A percentile compares a stretch with the other conserved stretches of the same genome.
Evolutionary conservation across 2,888 invertebrate species (phyloP).

Genomic region (Dryomyza anilis): DNA sequence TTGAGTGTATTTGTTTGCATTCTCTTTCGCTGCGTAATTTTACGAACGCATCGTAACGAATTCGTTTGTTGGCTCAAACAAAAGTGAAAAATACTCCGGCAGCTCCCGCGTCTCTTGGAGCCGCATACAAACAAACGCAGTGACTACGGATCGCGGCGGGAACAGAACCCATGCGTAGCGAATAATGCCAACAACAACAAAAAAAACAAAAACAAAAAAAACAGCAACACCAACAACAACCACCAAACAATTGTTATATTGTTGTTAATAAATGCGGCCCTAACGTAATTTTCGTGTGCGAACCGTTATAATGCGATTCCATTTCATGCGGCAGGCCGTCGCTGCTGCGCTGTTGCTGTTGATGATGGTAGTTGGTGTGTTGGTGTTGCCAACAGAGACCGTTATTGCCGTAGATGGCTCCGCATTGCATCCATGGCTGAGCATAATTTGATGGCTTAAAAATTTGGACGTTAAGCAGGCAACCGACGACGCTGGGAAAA

Average conservation of each 20-base stretch:
- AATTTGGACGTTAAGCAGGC: not conserved
- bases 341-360: not conserved
- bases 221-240: constrained; percentile 2
- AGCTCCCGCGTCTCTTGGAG: not conserved
- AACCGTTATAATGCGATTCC: constrained; percentile 31
- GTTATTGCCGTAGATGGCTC: constrained; percentile 12
- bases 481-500: not conserved
- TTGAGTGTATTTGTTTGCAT: not conserved
- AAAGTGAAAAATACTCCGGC: constrained; percentile 13
- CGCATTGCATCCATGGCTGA: constrained; percentile 7
- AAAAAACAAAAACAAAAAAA: not conserved
- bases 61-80: constrained; percentile 5
- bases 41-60: not conserved
- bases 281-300: constrained; percentile 21
- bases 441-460: not conserved
- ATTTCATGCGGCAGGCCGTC: not conserved
- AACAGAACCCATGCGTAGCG: not conserved
- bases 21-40: constrained; percentile 8
- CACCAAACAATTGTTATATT: not conserved
- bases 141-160: not conserved
- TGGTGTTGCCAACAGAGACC: not conserved
- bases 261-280: constrained; percentile 11
- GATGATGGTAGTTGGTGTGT: no score
- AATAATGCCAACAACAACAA: constrained; percentile 7
- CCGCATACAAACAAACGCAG: not conserved